Percentiles rank a stretch among this genome's conserved stretches.
Conservation (phyloP, 2,113 vertebrate genomes). For the Lethenteron camtschaticum region DNA sequence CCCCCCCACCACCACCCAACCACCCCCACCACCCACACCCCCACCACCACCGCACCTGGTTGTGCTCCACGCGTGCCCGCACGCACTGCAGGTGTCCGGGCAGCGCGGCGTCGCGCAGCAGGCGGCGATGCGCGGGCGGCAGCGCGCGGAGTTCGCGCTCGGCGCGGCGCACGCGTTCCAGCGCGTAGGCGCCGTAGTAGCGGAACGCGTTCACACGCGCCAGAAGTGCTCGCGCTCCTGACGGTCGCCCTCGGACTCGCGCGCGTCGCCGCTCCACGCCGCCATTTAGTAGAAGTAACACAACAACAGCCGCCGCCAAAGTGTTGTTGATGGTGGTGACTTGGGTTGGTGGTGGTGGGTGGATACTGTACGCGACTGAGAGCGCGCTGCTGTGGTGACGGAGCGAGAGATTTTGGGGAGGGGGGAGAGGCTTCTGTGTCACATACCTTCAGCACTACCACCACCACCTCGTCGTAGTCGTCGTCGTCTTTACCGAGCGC, state of each 20-base stretch:
- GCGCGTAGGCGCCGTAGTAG: background rate
- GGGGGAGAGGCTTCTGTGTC: no score
- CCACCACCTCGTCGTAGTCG: no score
- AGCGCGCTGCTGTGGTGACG: no score
- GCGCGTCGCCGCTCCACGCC: background rate
- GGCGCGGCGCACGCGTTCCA: background rate
- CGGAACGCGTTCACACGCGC: background rate
- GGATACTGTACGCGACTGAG: no score
- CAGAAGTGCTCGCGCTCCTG: background rate
- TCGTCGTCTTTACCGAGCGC: no score
- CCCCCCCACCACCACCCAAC: no score
- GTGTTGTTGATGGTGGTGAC: no score
- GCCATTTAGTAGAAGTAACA: background rate
- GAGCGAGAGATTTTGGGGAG: no score
- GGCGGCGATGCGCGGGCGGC: constrained; percentile 5
- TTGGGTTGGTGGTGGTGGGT: no score
- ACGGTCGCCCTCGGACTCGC: background rate
- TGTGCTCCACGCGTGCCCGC: background rate
- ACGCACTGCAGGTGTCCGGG: background rate
- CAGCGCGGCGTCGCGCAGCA: background rate
- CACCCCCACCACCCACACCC: no score
- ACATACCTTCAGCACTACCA: no score
- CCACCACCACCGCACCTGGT: background rate
- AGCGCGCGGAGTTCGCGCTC: background rate
- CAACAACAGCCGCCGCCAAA: no score